Evolutionary conservation across 2,113 vertebrate species (phyloP), one percentile per base, ranked within the genome.

Genomic region (Cariama cristata): DNA sequence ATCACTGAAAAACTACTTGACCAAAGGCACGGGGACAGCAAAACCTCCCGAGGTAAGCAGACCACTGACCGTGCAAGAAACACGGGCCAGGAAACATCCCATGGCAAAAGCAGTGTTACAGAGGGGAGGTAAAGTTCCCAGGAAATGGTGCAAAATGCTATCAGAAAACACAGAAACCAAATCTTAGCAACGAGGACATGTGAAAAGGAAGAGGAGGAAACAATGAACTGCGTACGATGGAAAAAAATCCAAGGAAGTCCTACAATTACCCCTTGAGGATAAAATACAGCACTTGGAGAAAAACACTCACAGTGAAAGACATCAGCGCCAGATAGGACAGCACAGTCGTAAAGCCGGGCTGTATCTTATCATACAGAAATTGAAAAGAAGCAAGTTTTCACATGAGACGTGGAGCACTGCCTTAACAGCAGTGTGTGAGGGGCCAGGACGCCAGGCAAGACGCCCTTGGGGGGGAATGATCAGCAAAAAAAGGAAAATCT

Each of bases 131-230:
- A 40, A 26, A 92, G 30, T 60, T 92, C 88, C 71, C 82, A 73
- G 94, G 86, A 86, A 92, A 64, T 1, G 19, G 33, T 64, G 63
- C 58, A 42, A 77, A 79, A 64, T 3, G 32, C 72, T 69, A 76
- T 86, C 89, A 80, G 79, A 44, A 91, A 82, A 72, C 50, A 60
- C 92, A 90, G 87, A 42, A 77, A 62, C 47, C 42, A 19, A 62
- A 77, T 44, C 71, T 83, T 27, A 80, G 75, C 49, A 64, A 85
- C 0, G 0, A 40, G 42, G 50, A 83, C 4, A 23, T 4, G 38
- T 53, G 75, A 59, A 86, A 79, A 84, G 63, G 88, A 86, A 94
- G 74, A 86, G 28, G 86, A 68, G 66, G 33, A 90, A 95, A 86
- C 66, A 64, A 67, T 6, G 15, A 82, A 49, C 21, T 49, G 26